Evolutionary conservation across 2,113 vertebrate genomes (phyloP).

Genomic region (Chauna torquata): DNA sequence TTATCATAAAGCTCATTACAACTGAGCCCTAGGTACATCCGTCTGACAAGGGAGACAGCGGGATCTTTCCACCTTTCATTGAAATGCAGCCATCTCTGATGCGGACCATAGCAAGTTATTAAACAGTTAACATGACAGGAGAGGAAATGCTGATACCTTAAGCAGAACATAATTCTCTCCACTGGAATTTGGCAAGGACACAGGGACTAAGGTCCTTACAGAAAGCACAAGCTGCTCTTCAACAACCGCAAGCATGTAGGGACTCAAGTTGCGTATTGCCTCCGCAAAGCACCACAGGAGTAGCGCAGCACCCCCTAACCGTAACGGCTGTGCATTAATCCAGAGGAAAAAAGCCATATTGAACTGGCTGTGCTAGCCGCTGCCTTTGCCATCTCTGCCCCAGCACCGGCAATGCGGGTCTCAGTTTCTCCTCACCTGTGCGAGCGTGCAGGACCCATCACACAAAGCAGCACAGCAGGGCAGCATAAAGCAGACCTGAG

Average conservation of each 20-base stretch:
- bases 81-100: neutral
- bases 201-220: neutral
- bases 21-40: neutral
- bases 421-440: neutral
- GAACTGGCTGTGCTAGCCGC: neutral
- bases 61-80: neutral
- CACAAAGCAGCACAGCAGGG: neutral
- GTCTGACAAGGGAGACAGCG: neutral
- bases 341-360: neutral
- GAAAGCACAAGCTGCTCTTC: constrained; percentile 16
- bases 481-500: neutral
- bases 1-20: neutral
- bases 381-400: neutral
- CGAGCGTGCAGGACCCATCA: neutral
- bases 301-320: constrained; percentile 9
- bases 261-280: neutral
- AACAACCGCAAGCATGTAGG: neutral
- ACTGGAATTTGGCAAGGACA: constrained; percentile 55
- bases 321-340: neutral
- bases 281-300: neutral
- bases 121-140: constrained; percentile 46
- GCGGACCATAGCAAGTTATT: neutral
- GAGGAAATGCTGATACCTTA: constrained; percentile 59
- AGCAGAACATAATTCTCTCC: constrained; percentile 46
- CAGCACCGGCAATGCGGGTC: neutral